These are phyloP conservation scores for Calephelis virginiensis DNA, from an alignment of 1,140 invertebrate genomes.

Conservation along the genomic window DNA sequence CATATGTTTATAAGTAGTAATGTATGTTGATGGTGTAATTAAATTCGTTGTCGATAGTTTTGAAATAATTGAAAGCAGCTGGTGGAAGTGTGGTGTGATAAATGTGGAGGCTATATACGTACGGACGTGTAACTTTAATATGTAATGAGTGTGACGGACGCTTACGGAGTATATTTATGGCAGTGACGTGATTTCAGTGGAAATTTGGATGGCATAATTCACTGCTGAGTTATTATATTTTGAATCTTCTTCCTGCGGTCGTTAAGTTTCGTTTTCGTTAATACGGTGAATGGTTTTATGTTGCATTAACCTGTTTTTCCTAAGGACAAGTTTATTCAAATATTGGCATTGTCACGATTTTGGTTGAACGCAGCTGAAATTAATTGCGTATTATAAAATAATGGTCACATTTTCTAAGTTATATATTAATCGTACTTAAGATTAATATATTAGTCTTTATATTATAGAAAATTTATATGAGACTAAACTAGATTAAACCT, in stretches of 20 bases:
- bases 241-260: neutral
- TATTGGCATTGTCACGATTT: no score
- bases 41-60: constrained; percentile 3
- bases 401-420: no score
- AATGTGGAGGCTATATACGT: constrained; percentile 26
- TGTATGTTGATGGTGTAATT: constrained; percentile 16
- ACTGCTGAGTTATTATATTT: constrained; percentile 7
- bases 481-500: no score
- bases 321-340: no score
- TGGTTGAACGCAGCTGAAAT: no score
- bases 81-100: constrained; percentile 20
- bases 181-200: constrained; percentile 32
- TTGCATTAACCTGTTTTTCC: neutral
- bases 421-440: no score
- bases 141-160: constrained; percentile 37
- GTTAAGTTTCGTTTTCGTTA: constrained; percentile 4
- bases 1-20: constrained; percentile 6
- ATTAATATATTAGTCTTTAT: no score
- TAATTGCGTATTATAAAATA: no score
- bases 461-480: no score
- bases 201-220: constrained; percentile 28
- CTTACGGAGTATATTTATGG: constrained; percentile 34
- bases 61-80: constrained; percentile 4
- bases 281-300: neutral
- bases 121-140: constrained; percentile 35